Evolutionary conservation across 92 coral and sea anemone species (phyloP).

Genomic region (Epizoanthus rinbou): DNA sequence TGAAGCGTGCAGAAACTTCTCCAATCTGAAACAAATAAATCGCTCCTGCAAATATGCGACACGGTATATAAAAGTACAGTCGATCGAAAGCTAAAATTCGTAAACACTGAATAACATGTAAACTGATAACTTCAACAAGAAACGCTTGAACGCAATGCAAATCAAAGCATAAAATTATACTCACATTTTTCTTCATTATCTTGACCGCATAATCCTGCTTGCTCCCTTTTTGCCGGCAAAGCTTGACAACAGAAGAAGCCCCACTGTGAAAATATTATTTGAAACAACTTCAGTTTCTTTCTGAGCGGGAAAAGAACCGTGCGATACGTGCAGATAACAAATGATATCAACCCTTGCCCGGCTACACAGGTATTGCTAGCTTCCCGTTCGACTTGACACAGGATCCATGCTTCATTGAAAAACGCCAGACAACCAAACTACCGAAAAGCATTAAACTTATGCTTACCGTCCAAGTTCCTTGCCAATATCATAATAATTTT

Average conservation of each 20-base stretch:
- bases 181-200: constrained; percentile 88
- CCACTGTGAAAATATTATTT: constrained; percentile 69
- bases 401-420: constrained; percentile 30
- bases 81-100: not conserved
- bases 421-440: not conserved
- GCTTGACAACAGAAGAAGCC: constrained; percentile 92
- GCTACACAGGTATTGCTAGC: not conserved
- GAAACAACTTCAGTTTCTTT: not conserved
- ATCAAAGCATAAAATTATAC: constrained; percentile 39
- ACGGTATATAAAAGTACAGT: not conserved
- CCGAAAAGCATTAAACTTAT: not conserved
- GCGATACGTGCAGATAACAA: not conserved
- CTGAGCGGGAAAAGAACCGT: not conserved
- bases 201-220: constrained; percentile 83
- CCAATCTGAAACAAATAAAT: not conserved
- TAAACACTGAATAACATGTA: not conserved
- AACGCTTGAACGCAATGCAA: not conserved
- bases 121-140: not conserved
- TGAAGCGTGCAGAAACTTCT: not conserved
- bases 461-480: constrained; percentile 81
- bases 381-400: not conserved
- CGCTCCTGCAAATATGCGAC: not conserved
- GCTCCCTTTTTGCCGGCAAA: constrained; percentile 82
- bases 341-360: constrained; percentile 24
- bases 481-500: constrained; percentile 72